Base-by-base conservation (phyloP, 2,888 invertebrate species). In the Tribolium freemani region DNA sequence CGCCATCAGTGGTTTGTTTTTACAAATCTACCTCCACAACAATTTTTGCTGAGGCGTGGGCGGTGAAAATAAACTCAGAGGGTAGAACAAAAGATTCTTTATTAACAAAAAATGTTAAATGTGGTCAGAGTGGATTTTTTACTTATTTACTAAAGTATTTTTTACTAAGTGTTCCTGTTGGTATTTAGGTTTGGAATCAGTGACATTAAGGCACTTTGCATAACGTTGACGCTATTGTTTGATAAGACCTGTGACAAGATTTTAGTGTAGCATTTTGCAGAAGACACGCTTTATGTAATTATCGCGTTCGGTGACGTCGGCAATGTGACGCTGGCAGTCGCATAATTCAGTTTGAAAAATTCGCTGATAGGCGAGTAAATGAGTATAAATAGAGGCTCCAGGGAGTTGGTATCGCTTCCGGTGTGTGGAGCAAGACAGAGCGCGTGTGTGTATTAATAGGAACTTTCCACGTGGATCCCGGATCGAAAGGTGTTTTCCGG, bases 251-350 rank as follows among this genome's bases (percentile, higher is more conserved):
- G 13, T 10, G 1, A 20, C 16, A 10, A 44, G 11, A 38, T 21
- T 38, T 38, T 9, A 38, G 5, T 31, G 21, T 51, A 63, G n/a
- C 31, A 63, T 63, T 63, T 63, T 63, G 63, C 63, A 51, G 50
- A 63, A 63, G 63, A 63, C 63, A 31, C n/a, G n/a, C 16, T 26
- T 63, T 63, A 63, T 63, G 10, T 63, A 63, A 63, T 63, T 63
- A 63, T 61, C 21, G 26, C 10, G 4, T 21, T 6, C 11, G 10
- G 31, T 63, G 63, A 63, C 63, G 63, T 51, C 48, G 48, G 26
- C 3, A n/a, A 16, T 3, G n/a, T 60, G 60, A 60, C 60, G 60
- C 10, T 20, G 45, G 46, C 58, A 45, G 20, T 58, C 58, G n/a
- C 21, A 46, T 60, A 60, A 60, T 60, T 44, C 6, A n/a, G 20